A percentile compares a stretch with the other conserved stretches of the same genome.
Conservation (phyloP, 2,888 invertebrate genomes). For the Tetragonisca angustula region DNA sequence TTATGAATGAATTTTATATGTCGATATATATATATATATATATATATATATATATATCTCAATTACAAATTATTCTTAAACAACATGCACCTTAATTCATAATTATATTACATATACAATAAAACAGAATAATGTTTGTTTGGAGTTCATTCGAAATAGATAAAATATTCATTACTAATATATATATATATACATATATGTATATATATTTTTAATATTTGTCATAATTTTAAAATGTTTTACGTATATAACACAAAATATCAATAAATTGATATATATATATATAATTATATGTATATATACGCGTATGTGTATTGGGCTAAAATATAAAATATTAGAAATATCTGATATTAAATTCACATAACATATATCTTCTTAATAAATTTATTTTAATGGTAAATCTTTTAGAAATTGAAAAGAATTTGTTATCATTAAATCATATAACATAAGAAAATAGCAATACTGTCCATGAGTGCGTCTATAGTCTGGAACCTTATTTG, state of each 20-base stretch:
- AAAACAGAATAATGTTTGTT: not conserved
- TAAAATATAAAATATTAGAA: not conserved
- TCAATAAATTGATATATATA: not conserved
- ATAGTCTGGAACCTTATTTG: not conserved
- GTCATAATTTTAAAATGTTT: not conserved
- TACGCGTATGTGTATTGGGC: not conserved
- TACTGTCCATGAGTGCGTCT: not conserved
- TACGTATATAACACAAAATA: not conserved
- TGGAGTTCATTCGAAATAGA: not conserved
- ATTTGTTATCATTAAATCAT: not conserved
- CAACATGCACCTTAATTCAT: conserved; percentile 9
- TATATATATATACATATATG: not conserved
- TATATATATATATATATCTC: conserved; percentile 5
- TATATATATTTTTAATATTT: not conserved
- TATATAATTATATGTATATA: not conserved
- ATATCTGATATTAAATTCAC: not conserved
- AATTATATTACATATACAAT: conserved; percentile 1
- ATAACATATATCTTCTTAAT: not conserved
- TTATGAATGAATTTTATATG: not conserved
- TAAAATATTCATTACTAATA: not conserved
- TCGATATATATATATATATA: not conserved
- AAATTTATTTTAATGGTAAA: not conserved
- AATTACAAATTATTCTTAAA: conserved; percentile 6
- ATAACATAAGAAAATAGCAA: not conserved
- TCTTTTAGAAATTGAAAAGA: not conserved